Evolutionary conservation across 2,888 invertebrate species (phyloP).

Genomic region (Polyommatus icarus): DNA sequence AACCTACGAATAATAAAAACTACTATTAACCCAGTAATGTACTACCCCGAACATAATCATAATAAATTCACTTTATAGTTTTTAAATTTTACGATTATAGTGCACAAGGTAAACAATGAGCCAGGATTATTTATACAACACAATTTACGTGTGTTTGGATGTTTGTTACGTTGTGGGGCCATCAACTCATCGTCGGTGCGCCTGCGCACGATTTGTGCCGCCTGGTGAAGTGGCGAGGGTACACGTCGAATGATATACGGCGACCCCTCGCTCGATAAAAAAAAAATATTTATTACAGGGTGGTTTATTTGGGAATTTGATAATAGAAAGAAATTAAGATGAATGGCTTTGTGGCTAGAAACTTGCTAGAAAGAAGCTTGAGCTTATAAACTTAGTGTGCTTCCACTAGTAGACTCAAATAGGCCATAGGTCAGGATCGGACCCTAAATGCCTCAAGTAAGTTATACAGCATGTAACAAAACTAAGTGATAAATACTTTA

Average conservation of each 20-base stretch:
- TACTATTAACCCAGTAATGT: background rate
- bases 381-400: background rate
- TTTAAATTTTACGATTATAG: slow-evolving; percentile 19
- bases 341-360: background rate
- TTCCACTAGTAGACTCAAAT: background rate
- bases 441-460: too few species aligned
- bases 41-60: background rate
- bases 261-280: background rate
- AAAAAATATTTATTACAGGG: slow-evolving; percentile 3
- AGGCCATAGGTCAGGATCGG: too few species aligned
- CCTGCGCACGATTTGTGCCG: background rate
- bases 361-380: background rate
- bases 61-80: slow-evolving; percentile 10
- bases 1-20: background rate
- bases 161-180: background rate
- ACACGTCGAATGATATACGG: slow-evolving; percentile 15
- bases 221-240: background rate
- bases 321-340: background rate
- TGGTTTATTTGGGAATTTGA: background rate
- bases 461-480: too few species aligned
- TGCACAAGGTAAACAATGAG: background rate
- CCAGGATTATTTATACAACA: slow-evolving; percentile 12
- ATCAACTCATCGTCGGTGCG: slow-evolving; percentile 1
- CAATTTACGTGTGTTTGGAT: slow-evolving; percentile 8
- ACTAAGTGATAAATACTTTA: too few species aligned